Percentiles rank a stretch among this genome's conserved stretches.
phyloP scores from a whole-genome alignment of 2,113 vertebrate genomes.

The Myrmophylax atrothorax region DNA sequence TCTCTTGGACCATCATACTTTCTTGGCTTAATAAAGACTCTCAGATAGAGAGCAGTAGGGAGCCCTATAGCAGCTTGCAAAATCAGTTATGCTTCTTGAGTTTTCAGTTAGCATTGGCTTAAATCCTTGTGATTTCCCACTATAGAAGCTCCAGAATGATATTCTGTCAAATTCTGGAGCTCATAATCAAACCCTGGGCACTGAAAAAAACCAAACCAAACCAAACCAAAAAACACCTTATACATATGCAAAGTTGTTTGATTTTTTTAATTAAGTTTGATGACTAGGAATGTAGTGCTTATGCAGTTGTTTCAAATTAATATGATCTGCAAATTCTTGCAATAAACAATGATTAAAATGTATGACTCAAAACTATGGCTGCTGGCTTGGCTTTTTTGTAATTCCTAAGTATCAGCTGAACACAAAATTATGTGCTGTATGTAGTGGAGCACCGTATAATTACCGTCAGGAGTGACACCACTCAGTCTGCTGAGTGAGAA shows the following conservation, averaged over 20 bases:
- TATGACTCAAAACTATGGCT: background rate
- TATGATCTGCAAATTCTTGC: background rate
- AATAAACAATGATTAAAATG: slow-evolving; percentile 28
- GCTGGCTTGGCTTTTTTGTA: background rate
- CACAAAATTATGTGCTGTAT: background rate
- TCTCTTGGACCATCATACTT: background rate
- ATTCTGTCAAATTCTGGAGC: background rate
- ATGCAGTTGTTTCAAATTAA: background rate
- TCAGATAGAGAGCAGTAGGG: background rate
- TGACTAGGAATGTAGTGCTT: background rate
- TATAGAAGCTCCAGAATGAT: background rate
- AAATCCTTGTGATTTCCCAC: background rate
- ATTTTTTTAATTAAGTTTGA: background rate
- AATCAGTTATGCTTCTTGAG: background rate
- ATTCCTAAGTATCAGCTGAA: background rate
- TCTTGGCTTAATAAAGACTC: background rate
- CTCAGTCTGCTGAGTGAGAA: background rate
- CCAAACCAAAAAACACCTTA: too few species aligned
- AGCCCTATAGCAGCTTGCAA: background rate
- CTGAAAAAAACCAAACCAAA: background rate
- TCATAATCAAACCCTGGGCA: background rate
- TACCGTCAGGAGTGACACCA: slow-evolving; percentile 4
- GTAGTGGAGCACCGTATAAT: background rate
- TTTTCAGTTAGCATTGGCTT: background rate
- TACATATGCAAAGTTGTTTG: background rate